A percentile compares a stretch with the other conserved stretches of the same genome.
phyloP scores from a whole-genome alignment of 2,797 vertebrate species.

The Malurus splendens region DNA sequence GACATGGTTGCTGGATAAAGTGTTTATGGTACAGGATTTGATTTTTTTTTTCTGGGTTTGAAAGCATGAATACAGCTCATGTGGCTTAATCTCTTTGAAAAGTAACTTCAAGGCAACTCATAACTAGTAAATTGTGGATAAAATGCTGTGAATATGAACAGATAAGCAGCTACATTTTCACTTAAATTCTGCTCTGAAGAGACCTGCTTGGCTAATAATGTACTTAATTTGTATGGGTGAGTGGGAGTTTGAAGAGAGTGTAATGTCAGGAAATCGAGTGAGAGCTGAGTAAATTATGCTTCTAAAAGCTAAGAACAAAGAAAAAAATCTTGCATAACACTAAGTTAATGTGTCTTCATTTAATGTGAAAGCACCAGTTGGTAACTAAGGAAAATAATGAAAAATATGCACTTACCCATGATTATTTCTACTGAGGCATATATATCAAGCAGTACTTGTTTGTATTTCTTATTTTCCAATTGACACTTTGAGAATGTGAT shows the following conservation, averaged over 20 bases:
- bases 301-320: slow-evolving; percentile 60
- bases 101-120: not conserved
- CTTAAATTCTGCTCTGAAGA: slow-evolving; percentile 43
- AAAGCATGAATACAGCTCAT: not conserved
- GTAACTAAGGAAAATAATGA: slow-evolving; percentile 42
- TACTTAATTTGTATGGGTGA: slow-evolving; percentile 64
- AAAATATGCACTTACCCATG: not conserved
- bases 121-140: not conserved
- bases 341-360: slow-evolving; percentile 49
- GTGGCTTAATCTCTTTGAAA: slow-evolving; percentile 6
- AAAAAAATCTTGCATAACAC: slow-evolving; percentile 18
- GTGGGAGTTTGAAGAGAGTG: slow-evolving; percentile 65
- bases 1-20: not conserved
- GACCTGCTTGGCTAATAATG: slow-evolving; percentile 58
- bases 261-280: slow-evolving; percentile 59
- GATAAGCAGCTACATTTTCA: slow-evolving; percentile 36
- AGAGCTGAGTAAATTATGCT: slow-evolving; percentile 50
- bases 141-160: slow-evolving; percentile 11
- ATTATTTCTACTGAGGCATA: not conserved
- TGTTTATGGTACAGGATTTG: not conserved
- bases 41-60: not conserved
- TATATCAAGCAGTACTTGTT: not conserved
- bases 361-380: slow-evolving; percentile 16
- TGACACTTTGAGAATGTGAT: not conserved
- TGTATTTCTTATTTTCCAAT: not conserved